These are phyloP conservation scores for Orientallactaga bullata DNA, from an alignment of 2,113 vertebrate species.

Conservation along the genomic window DNA sequence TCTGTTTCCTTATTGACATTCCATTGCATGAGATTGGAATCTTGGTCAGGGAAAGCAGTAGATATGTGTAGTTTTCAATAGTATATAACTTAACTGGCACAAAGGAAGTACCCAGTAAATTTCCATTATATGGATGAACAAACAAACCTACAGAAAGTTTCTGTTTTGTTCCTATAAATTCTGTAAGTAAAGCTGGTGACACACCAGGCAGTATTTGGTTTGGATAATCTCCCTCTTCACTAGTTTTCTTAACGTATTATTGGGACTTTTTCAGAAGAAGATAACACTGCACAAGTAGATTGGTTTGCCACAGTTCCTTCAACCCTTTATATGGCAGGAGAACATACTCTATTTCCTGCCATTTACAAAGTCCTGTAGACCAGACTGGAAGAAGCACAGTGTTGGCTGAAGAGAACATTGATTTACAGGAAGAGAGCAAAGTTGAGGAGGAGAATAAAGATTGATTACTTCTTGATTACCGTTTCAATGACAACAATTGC, in stretches of 20 bases:
- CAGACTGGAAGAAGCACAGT: background rate
- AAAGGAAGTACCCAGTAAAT: background rate
- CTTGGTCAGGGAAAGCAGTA: background rate
- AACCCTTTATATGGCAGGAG: background rate
- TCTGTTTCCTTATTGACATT: background rate
- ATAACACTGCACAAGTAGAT: background rate
- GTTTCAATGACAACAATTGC: conserved; percentile 27
- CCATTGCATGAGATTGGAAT: background rate
- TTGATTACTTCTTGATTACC: background rate
- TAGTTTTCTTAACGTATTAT: background rate
- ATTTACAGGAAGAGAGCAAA: background rate
- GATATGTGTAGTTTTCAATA: background rate
- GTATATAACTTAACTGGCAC: background rate
- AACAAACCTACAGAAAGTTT: background rate
- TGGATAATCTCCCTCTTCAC: background rate
- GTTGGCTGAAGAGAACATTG: background rate
- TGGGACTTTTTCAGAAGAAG: background rate
- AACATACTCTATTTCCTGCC: background rate
- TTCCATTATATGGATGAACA: background rate
- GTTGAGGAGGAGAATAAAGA: background rate
- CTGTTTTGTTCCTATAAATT: conserved; percentile 9
- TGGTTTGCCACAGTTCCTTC: background rate
- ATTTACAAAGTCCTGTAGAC: background rate
- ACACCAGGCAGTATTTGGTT: background rate
- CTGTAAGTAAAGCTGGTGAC: background rate